Evolutionary conservation across 1,140 invertebrate species (phyloP), one percentile per base, ranked within the genome.

Genomic region (Ooceraea biroi): DNA sequence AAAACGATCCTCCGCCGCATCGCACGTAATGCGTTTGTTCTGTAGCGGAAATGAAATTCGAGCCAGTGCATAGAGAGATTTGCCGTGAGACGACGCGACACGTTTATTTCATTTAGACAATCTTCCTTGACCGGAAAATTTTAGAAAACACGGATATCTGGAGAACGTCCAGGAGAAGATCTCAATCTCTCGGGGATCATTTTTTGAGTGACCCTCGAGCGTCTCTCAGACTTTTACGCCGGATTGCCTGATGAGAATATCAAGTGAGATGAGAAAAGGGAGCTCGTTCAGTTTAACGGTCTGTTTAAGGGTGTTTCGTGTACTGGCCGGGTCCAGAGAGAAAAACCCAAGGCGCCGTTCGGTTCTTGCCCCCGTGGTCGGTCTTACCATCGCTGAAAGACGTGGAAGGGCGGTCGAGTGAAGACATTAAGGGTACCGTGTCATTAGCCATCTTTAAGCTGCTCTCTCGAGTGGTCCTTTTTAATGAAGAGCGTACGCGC

Each of bases 341-440:
- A 78, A 69, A 30, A 71, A 80, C 50, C 17, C 48, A n/a, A 17
- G 44, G 73, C 44, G 19, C 48, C 30, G 3, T 44, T 48, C 41
- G 44, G 46, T 60, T 71, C 52, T 77, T 52, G 27, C 22, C n/a
- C 14, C 30, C 14, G 14, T n/a, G n/a, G n/a, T n/a, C n/a, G n/a
- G n/a, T n/a, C n/a, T n/a, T n/a, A n/a, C n/a, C n/a, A n/a, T 58
- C 27, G 77, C 46, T 85, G 66, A 88, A 85, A 89, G 52, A 71
- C 66, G 48, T 30, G 46, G 46, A 84, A 77, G 50, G 57, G 74
- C 61, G 74, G 63, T 12, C 63, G 61, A 57, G 30, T 84, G 73
- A 88, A 86, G 88, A 89, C 88, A 69, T 89, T 89, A 89, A 89
- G 86, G 71, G 74, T 76, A 84, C 84, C 84, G 57, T 84, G 80